Conservation (phyloP, 2,888 invertebrate species). For the Neuroscelio doddi region DNA sequence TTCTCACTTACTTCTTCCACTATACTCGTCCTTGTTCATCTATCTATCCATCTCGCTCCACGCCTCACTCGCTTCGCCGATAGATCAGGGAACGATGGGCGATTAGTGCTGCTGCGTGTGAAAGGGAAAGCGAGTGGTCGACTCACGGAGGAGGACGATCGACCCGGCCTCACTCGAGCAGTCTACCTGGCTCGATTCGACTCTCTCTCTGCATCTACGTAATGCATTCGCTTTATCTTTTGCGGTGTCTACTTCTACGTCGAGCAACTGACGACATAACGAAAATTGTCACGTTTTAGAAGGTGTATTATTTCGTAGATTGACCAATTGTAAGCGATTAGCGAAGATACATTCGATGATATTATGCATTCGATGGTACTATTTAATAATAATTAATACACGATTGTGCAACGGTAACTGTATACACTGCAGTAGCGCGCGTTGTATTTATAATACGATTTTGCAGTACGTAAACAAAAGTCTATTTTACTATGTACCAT, state of each 20-base stretch:
- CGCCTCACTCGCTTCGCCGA: slow-evolving; percentile 50
- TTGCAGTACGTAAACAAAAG: too few relatives aligned
- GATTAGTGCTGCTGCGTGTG: slow-evolving; percentile 70
- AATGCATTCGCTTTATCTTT: slow-evolving; percentile 56
- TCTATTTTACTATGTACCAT: too few relatives aligned
- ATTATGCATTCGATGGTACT: too few relatives aligned
- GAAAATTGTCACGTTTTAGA: neutral
- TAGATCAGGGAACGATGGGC: slow-evolving; percentile 67
- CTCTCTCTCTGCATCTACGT: slow-evolving; percentile 62
- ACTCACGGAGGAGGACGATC: slow-evolving; percentile 58
- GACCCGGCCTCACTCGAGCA: slow-evolving; percentile 51
- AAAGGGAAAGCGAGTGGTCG: slow-evolving; percentile 68
- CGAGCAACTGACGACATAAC: neutral
- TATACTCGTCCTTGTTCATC: slow-evolving; percentile 23
- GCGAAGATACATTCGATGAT: too few relatives aligned
- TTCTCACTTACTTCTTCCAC: slow-evolving; percentile 36
- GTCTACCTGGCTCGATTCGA: slow-evolving; percentile 55
- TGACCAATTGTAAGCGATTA: too few relatives aligned
- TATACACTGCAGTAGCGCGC: too few relatives aligned
- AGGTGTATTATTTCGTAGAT: too few relatives aligned
- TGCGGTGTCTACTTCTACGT: slow-evolving; percentile 44
- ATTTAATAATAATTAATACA: too few relatives aligned
- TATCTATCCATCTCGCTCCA: slow-evolving; percentile 40
- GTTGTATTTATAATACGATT: too few relatives aligned
- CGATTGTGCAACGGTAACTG: too few relatives aligned